These are phyloP conservation scores for Acleris sparsana DNA, from an alignment of 2,888 invertebrate genomes.

Conservation along the genomic window DNA sequence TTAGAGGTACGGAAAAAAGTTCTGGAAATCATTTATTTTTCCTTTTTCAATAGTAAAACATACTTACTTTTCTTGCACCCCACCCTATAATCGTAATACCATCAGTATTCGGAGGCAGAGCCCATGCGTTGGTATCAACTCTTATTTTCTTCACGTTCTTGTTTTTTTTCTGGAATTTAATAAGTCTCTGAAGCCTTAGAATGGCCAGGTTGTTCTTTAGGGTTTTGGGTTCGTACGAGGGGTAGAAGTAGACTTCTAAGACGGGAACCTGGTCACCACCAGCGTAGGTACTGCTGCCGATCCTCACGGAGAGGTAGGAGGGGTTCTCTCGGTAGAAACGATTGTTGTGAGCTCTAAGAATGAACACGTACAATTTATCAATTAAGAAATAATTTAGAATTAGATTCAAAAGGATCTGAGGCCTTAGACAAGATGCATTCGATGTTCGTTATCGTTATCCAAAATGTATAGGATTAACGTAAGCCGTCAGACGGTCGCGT, in stretches of 20 bases:
- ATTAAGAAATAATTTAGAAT: not conserved
- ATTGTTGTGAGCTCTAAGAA: constrained; percentile 67
- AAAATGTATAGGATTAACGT: too few relatives aligned
- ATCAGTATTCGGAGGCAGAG: constrained; percentile 50
- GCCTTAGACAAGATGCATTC: too few relatives aligned
- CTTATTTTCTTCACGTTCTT: constrained; percentile 58
- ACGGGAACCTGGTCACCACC: constrained; percentile 62
- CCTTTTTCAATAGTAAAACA: not conserved
- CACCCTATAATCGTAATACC: constrained; percentile 66
- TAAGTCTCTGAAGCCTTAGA: constrained; percentile 54
- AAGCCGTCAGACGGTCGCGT: too few relatives aligned
- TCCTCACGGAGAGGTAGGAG: constrained; percentile 63
- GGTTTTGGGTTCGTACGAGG: constrained; percentile 60
- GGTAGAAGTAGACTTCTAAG: constrained; percentile 68
- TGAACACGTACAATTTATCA: constrained; percentile 9
- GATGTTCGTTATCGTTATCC: too few relatives aligned
- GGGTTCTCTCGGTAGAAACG: constrained; percentile 72
- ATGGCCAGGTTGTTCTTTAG: constrained; percentile 64
- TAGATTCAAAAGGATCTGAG: too few relatives aligned
- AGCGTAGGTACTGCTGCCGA: constrained; percentile 62
- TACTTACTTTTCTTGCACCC: constrained; percentile 66
- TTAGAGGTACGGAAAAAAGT: not conserved
- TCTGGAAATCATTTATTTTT: too few relatives aligned
- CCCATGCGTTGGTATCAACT: constrained; percentile 50
- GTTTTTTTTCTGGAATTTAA: constrained; percentile 47